Conservation (phyloP, 1,140 invertebrate genomes). For the Drosophila repletoides region DNA sequence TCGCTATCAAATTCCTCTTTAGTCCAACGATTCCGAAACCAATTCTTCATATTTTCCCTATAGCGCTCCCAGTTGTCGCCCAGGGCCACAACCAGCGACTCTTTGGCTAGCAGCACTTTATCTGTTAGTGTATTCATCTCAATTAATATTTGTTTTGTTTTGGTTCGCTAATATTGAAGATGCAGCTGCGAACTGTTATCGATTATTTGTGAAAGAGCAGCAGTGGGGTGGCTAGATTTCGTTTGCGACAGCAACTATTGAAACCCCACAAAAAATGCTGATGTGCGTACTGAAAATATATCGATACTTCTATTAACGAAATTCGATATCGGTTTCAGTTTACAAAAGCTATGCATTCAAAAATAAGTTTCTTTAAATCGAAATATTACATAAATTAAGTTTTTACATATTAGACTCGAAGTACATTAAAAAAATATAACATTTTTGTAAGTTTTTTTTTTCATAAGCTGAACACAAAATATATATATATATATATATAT, state of each 20-base stretch:
- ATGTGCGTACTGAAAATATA: no score
- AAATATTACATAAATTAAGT: no score
- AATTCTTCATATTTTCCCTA: conserved; percentile 87
- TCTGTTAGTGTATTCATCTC: conserved; percentile 67
- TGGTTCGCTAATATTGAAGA: background rate
- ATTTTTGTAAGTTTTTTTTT: no score
- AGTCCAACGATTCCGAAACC: conserved; percentile 89
- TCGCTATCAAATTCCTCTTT: conserved; percentile 92
- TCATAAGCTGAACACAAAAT: no score
- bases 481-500: no score
- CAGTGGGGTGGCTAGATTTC: background rate
- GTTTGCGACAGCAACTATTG: background rate
- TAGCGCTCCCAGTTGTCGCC: conserved; percentile 87
- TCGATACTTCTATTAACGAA: no score
- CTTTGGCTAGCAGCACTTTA: conserved; percentile 83
- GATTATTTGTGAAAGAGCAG: no score
- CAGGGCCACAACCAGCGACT: conserved; percentile 85
- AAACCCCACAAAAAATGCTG: background rate
- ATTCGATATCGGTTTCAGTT: no score
- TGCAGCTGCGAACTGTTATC: background rate
- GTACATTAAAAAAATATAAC: no score
- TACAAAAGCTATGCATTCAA: no score
- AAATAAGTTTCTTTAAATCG: no score
- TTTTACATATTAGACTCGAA: background rate
- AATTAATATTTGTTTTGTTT: background rate